A percentile compares a stretch with the other conserved stretches of the same genome.
Conservation (phyloP, 64 coral and sea anemone genomes). For the Trachythela sp. region DNA sequence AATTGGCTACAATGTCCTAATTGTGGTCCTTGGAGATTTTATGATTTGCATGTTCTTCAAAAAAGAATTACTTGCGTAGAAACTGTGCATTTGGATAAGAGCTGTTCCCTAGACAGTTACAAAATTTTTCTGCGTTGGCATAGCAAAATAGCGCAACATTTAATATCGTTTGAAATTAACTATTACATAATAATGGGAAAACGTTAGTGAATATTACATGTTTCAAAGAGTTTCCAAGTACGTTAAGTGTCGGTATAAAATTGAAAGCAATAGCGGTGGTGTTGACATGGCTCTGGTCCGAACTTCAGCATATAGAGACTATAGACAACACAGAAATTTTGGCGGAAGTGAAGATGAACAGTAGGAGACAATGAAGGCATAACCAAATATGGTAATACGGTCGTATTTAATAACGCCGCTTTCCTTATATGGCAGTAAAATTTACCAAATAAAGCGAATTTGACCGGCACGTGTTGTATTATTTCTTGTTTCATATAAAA, state of each 20-base stretch:
- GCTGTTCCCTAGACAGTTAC: background rate
- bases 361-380: background rate
- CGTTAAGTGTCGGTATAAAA: background rate
- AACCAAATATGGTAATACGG: conserved; percentile 6
- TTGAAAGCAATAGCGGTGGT: background rate
- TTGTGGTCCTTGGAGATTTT: background rate
- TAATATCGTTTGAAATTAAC: background rate
- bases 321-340: background rate
- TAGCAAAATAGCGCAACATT: background rate
- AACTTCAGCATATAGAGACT: background rate
- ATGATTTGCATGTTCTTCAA: background rate
- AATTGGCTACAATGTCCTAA: background rate
- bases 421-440: conserved; percentile 5
- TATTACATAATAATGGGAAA: background rate
- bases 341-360: background rate
- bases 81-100: background rate
- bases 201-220: background rate
- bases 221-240: background rate
- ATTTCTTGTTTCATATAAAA: background rate
- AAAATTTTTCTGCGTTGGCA: background rate
- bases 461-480: background rate
- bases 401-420: background rate
- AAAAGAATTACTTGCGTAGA: background rate
- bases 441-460: conserved; percentile 1
- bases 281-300: background rate